Base-by-base conservation (phyloP, 2,888 invertebrate species). In the Quadroppia sp. region DNA sequence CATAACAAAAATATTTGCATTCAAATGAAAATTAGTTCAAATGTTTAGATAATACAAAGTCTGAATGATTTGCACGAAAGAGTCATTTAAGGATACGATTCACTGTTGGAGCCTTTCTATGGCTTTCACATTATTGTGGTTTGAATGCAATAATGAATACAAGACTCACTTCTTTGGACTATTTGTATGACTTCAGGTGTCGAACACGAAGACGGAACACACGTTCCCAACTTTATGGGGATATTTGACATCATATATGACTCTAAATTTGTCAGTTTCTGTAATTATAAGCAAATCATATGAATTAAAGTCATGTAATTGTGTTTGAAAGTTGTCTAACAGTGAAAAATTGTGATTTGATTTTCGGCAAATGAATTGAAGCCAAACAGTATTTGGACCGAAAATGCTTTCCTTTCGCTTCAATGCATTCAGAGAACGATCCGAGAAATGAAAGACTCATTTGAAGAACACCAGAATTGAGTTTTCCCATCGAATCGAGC, bases 201-300 rank as follows among this genome's bases (percentile, higher is more conserved):
- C 1, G 76, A 75, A 53, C 78, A 78, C n/a, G 78, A 72, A n/a
- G 76, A 77, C 17, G 78, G 78, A 32, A 78, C 59, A 71, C 78
- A 78, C 2, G 77, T 53, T 1, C 78, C 78, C 23, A 78, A 28
- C 17, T 76, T 76, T 15, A 76, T 73, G 4, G 74, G 17, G 6
- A 64, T 30, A 28, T 48, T 71, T 3, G 40, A 23, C 6, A 61
- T 25, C 30, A 53, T 20, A n/a, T 20, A 15, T 23, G 50, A n/a
- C 9, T 45, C 6, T 3, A 64, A 20, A 9, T 74, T 71, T 15
- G 76, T 71, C 17, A 75, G 32, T 64, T 50, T 76, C 76, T 48
- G 56, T 23, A 36, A 75, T 15, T 9, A 17, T 45, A 7, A 25
- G 7, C 25, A 53, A 25, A 25, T 20, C 15, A 45, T 45, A 50